Conservation (phyloP, 2,888 invertebrate species). For the Torymus texanus region DNA sequence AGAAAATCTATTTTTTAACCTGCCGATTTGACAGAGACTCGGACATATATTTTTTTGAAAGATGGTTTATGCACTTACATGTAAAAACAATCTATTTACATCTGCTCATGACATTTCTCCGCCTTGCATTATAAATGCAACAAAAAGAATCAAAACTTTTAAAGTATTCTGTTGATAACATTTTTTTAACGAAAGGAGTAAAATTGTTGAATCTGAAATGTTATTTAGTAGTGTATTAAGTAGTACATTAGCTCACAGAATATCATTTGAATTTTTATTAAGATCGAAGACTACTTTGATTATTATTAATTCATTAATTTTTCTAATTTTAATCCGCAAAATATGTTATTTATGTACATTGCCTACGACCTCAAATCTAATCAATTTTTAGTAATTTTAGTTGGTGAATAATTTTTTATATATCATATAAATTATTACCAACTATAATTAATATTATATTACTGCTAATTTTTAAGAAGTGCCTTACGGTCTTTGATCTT, state of each 20-base stretch:
- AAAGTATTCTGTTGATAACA: neutral
- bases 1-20: too few species aligned
- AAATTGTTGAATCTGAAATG: neutral
- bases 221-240: conserved; percentile 6
- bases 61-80: too few species aligned
- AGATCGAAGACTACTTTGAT: neutral
- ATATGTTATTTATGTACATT: neutral
- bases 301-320: neutral
- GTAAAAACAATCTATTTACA: conserved; percentile 4
- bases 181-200: neutral
- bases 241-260: neutral
- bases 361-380: too few species aligned
- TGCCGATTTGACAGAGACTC: too few species aligned
- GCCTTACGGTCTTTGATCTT: conserved; percentile 19
- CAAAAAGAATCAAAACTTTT: neutral
- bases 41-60: too few species aligned
- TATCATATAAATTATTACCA: too few species aligned
- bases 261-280: conserved; percentile 5
- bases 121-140: neutral
- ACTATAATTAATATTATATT: too few species aligned
- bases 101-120: neutral
- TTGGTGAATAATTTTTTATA: too few species aligned
- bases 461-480: neutral
- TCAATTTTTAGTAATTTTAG: too few species aligned
- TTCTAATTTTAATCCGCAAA: neutral